These are phyloP conservation scores for Stegodyphus mimosarum DNA, from an alignment of 1,140 invertebrate species.

Conservation along the genomic window DNA sequence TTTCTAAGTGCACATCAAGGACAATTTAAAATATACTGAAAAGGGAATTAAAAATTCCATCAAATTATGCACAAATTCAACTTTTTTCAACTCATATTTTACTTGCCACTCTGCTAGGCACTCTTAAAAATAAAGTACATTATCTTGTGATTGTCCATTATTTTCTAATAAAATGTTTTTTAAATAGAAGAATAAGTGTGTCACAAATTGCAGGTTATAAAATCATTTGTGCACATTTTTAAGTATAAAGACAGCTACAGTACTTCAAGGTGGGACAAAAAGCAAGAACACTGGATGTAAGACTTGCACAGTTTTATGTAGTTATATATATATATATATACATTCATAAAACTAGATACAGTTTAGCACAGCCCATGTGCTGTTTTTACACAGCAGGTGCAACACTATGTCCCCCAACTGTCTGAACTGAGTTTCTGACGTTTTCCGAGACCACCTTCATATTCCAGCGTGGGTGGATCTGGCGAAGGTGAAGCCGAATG, in stretches of 20 bases:
- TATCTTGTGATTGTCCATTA: too few species aligned
- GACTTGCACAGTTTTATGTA: slow-evolving; percentile 10
- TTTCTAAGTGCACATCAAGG: too few species aligned
- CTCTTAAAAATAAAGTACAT: too few species aligned
- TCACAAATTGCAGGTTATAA: too few species aligned
- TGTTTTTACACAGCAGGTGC: not conserved
- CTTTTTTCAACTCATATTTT: too few species aligned
- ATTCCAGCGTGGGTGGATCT: slow-evolving; percentile 75
- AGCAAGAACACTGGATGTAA: not conserved
- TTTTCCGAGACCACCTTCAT: slow-evolving; percentile 75
- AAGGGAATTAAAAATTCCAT: too few species aligned
- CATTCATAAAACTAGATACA: slow-evolving; percentile 40
- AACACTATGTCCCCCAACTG: slow-evolving; percentile 50
- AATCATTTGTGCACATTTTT: too few species aligned
- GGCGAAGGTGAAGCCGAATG: slow-evolving; percentile 63
- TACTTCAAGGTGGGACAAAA: slow-evolving; percentile 4
- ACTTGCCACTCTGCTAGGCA: too few species aligned
- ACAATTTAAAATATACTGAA: too few species aligned
- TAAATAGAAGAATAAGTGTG: too few species aligned
- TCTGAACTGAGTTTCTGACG: slow-evolving; percentile 44
- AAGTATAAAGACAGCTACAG: slow-evolving; percentile 6
- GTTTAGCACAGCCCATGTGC: slow-evolving; percentile 4
- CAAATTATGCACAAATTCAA: too few species aligned
- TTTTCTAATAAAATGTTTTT: too few species aligned
- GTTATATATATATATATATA: slow-evolving; percentile 26